Base-by-base conservation (phyloP, 2,888 invertebrate species). In the Drosophila sordidapex region DNA sequence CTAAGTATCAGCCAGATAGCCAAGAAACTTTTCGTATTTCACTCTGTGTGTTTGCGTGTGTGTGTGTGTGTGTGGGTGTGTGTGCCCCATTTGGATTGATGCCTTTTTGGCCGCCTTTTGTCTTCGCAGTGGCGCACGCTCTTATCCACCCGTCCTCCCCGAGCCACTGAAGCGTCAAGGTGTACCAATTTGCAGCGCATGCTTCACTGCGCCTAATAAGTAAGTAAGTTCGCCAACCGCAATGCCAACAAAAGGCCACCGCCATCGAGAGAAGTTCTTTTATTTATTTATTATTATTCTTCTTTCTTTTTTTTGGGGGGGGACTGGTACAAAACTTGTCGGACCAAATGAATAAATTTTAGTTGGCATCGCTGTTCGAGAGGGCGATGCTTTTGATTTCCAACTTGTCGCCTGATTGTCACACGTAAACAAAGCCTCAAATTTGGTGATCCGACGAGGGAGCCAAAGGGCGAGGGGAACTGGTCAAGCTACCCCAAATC, bases 111-210 rank as follows among this genome's bases (percentile, higher is more conserved):
- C 60, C 52, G 76, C 73, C 73, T 76, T 87, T 85, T 85, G 79
- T 74, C 69, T 61, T 61, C 46, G 35, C 60, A 31, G 27, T 43
- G 65, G 59, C 64, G 64, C 73, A 66, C 65, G 65, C 58, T 66
- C 68, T 8, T 10, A 8, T n/a, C 38, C 13, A n/a, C 36, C 54
- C 11, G 27, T 13, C n/a, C 40, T 64, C 40, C 61, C 62, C 57
- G 60, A 86, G 49, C 83, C 92, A 91, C 77, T 91, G 88, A 91
- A 90, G 91, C 92, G 90, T 85, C 91, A 91, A 91, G 92, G 91
- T 91, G 91, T 89, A 91, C 91, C 91, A 91, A 91, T 91, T 91
- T 91, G 91, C 91, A 90, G 83, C 66, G 81, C 83, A 89, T 82
- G 91, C 90, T 87, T 85, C 84, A 85, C 80, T 91, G 91, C 81